phyloP scores from a whole-genome alignment of 1,140 invertebrate genomes.

The Drosophila biarmipes region DNA sequence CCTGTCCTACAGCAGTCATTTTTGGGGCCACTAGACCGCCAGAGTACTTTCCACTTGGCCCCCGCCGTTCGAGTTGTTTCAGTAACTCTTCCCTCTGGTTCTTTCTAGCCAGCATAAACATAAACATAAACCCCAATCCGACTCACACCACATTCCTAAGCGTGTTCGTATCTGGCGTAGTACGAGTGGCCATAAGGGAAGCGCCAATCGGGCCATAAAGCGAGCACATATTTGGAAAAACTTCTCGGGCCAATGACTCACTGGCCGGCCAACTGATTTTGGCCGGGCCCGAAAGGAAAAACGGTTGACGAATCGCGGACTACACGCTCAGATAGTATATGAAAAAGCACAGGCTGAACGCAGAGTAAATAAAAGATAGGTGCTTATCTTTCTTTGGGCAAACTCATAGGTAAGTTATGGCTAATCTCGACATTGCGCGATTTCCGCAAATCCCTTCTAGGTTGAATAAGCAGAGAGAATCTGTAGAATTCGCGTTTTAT shows the following conservation, averaged over 20 bases:
- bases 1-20: too few species aligned
- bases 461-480: too few species aligned
- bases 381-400: neutral
- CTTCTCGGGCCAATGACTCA: conserved; percentile 52
- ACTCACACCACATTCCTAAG: conserved; percentile 44
- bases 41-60: neutral
- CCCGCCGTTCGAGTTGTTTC: neutral
- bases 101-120: conserved; percentile 11
- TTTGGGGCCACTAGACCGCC: too few species aligned
- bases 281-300: conserved; percentile 14
- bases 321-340: neutral
- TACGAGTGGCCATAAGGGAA: conserved; percentile 30
- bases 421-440: too few species aligned
- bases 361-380: neutral
- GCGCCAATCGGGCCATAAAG: conserved; percentile 37
- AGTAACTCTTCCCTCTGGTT: conserved; percentile 8
- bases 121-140: conserved; percentile 31
- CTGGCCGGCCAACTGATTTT: conserved; percentile 21
- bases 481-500: too few species aligned
- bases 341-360: neutral
- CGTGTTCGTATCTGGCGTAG: conserved; percentile 10
- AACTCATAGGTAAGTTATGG: neutral
- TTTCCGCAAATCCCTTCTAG: too few species aligned
- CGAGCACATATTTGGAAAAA: conserved; percentile 55
- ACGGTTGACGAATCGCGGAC: conserved; percentile 9